A percentile compares a stretch with the other conserved stretches of the same genome.
Evolutionary conservation across 35 echinoderm and acorn worm genomes (phyloP).

Genomic region (Acanthaster planci): DNA sequence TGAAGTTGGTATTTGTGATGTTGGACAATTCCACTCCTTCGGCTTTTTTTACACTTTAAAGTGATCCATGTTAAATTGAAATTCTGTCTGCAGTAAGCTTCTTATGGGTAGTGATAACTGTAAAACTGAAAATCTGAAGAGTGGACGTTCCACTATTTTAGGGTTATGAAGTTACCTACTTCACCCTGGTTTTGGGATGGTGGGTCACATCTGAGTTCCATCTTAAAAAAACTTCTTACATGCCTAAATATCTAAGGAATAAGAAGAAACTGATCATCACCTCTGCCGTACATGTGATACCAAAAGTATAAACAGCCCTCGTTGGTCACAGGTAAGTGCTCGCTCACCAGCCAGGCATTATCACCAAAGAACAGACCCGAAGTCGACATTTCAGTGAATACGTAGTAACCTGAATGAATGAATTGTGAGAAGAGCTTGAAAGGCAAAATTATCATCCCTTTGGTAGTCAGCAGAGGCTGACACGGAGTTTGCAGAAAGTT

Average conservation of each 20-base stretch:
- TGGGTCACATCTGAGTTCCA: neutral
- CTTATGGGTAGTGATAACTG: too few species aligned
- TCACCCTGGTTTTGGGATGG: too few species aligned
- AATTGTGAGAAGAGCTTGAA: too few species aligned
- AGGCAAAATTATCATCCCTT: neutral
- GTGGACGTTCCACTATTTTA: too few species aligned
- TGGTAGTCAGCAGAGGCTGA: neutral
- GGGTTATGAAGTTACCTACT: too few species aligned
- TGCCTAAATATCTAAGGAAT: neutral
- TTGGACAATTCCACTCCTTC: too few species aligned
- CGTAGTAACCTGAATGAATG: slow-evolving; percentile 70
- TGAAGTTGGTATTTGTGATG: too few species aligned
- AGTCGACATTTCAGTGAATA: slow-evolving; percentile 83
- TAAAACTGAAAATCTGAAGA: too few species aligned
- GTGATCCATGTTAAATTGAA: too few species aligned
- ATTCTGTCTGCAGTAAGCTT: too few species aligned
- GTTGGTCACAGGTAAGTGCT: slow-evolving; percentile 24
- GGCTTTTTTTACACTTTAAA: too few species aligned
- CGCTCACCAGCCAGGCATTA: slow-evolving; percentile 69
- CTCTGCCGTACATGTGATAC: slow-evolving; percentile 86
- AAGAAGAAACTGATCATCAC: slow-evolving; percentile 9
- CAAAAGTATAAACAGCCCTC: slow-evolving; percentile 72
- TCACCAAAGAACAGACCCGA: slow-evolving; percentile 30
- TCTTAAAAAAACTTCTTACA: neutral
- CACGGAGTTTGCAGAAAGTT: neutral